phyloP scores from a whole-genome alignment of 2,113 vertebrate genomes.

The Cochlearius cochlearius region DNA sequence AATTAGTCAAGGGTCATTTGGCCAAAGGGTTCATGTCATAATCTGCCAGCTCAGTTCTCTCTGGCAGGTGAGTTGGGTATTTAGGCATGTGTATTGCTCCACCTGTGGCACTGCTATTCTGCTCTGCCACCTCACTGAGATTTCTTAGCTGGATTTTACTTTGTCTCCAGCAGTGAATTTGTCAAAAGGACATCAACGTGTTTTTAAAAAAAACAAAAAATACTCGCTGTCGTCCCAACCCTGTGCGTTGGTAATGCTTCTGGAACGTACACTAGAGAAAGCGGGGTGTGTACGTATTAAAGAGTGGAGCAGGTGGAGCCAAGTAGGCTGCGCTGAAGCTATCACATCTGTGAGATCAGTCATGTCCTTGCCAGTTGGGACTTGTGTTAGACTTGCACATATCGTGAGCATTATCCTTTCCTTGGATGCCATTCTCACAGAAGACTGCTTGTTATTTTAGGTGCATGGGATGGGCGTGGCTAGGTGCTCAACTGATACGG shows the following conservation, averaged over 20 bases:
- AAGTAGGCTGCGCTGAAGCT: background rate
- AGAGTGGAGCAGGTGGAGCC: background rate
- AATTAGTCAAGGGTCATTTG: background rate
- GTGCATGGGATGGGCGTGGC: background rate
- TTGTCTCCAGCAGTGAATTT: background rate
- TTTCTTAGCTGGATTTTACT: background rate
- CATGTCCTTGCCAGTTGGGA: background rate
- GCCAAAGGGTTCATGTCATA: rapidly evolving
- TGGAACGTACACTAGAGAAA: background rate
- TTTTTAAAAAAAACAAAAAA: background rate
- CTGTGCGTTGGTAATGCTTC: background rate
- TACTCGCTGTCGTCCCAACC: background rate
- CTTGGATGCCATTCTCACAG: background rate
- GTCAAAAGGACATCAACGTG: background rate
- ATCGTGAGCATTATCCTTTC: background rate
- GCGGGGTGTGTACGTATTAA: background rate
- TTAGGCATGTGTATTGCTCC: rapidly evolving
- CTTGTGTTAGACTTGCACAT: background rate
- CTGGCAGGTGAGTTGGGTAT: background rate
- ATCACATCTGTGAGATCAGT: background rate
- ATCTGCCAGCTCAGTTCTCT: background rate
- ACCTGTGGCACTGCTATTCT: background rate
- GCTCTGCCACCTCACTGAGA: background rate
- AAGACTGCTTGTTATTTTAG: background rate
- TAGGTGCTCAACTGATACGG: background rate